Percentiles rank a stretch among this genome's conserved stretches.
Evolutionary conservation across 2,113 vertebrate species (phyloP).

Genomic region (Tachuris rubrigastra): DNA sequence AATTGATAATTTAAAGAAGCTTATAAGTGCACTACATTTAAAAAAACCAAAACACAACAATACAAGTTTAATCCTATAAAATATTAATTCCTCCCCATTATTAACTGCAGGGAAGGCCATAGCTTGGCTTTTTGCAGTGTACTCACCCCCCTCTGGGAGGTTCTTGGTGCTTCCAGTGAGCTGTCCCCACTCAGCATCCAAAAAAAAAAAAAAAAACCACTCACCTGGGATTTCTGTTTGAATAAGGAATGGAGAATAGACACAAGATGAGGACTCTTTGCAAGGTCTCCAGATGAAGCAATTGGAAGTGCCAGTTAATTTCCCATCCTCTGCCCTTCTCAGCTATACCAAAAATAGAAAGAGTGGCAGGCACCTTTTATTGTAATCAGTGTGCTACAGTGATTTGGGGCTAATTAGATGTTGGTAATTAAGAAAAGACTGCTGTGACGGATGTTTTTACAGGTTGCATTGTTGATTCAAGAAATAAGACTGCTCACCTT

Average conservation of each 20-base stretch:
- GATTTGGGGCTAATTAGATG: constrained; percentile 45
- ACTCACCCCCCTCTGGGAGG: neutral
- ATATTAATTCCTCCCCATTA: neutral
- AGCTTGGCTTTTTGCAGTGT: neutral
- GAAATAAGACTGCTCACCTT: constrained; percentile 53
- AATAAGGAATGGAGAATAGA: neutral
- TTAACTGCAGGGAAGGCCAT: neutral
- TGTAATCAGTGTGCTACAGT: neutral
- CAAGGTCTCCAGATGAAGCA: neutral
- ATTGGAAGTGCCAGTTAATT: constrained; percentile 11
- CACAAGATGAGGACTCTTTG: neutral
- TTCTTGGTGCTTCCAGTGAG: neutral
- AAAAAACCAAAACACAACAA: neutral
- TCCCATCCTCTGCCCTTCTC: neutral
- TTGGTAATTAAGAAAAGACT: constrained; percentile 39
- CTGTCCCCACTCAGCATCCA: neutral
- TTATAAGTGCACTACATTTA: neutral
- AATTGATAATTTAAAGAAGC: neutral
- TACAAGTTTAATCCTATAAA: neutral
- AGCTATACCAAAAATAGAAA: neutral
- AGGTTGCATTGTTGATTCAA: constrained; percentile 55
- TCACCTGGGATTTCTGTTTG: neutral
- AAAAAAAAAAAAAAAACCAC: neutral
- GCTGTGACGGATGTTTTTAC: constrained; percentile 33
- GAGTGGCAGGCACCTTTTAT: neutral